A percentile compares a stretch with the other conserved stretches of the same genome.
phyloP scores from a whole-genome alignment of 1,140 invertebrate species.

The Brachionus koreanus region DNA sequence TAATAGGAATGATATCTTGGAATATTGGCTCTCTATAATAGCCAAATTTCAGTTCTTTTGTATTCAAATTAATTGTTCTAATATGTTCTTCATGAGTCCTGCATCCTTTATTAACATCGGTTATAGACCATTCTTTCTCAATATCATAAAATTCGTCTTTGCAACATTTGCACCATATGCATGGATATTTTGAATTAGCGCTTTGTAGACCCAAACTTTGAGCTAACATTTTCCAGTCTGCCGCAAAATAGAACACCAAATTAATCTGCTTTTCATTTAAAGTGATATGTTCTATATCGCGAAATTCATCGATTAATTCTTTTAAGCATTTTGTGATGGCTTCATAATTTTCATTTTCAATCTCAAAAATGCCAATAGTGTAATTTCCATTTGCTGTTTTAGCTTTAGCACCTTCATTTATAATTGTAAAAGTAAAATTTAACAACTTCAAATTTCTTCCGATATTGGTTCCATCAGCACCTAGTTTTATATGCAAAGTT shows the following conservation, averaged over 20 bases:
- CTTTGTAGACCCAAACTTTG: background rate
- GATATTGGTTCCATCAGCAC: slow-evolving; percentile 30
- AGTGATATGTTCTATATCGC: background rate
- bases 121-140: slow-evolving; percentile 5
- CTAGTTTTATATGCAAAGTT: slow-evolving; percentile 13
- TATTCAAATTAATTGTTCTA: background rate
- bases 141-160: slow-evolving; percentile 39
- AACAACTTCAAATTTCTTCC: slow-evolving; percentile 39
- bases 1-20: background rate
- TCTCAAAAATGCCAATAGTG: slow-evolving; percentile 38
- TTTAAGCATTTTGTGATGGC: background rate
- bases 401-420: slow-evolving; percentile 16
- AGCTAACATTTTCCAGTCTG: slow-evolving; percentile 39
- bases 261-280: background rate
- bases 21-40: slow-evolving; percentile 25
- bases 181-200: slow-evolving; percentile 28
- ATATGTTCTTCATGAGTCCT: background rate
- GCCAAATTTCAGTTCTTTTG: background rate
- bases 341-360: slow-evolving; percentile 28
- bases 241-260: background rate
- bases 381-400: slow-evolving; percentile 42
- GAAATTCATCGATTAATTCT: slow-evolving; percentile 14
- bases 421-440: slow-evolving; percentile 40
- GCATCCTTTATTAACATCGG: background rate
- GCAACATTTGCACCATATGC: slow-evolving; percentile 38